Base-by-base conservation (phyloP, 2,113 vertebrate genomes). In the Pygoscelis adeliae region DNA sequence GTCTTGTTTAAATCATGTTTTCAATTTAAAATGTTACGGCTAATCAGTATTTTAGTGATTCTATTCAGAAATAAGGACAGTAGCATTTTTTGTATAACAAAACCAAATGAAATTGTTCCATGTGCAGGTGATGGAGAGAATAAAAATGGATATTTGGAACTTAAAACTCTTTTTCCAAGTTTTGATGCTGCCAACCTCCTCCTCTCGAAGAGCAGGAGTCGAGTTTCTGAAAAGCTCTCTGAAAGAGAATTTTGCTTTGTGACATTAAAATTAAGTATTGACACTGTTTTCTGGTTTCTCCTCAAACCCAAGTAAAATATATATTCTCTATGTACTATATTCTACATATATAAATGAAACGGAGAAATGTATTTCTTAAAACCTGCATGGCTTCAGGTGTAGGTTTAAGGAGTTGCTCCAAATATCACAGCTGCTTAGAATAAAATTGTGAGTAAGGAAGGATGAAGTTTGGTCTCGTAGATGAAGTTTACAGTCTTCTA, bases 201-300 rank as follows among this genome's bases (percentile, higher is more conserved):
- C 30, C 25, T 86, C 27, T 77, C 0, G 0, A 69, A 62, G 55
- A 61, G 38, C 46, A 25, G n/a, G 27, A 89, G 40, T 10, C 0
- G 1, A 78, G 20, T 44, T 87, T 61, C 61, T 76, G 50, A 56
- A 79, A 73, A 90, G 26, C 10, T 93, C 25, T 34, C 49, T 46
- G 93, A 47, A 62, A 71, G 74, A 81, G 27, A 32, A 14, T 63
- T 97, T 81, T 82, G 26, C 36, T 66, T 93, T 87, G 70, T 63
- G 42, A 86, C 67, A 27, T 69, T 44, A 47, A 85, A 90, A 65
- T 83, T 70, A 78, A 87, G 62, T 69, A 69, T 23, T 42, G 34
- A 49, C 34, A 13, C 38, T 61, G n/a, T 89, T 78, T 77, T 62
- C 50, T 66, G 52, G 10, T 61, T 80, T 87, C 50, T 95, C 9